Percentiles rank a stretch among this genome's conserved stretches.
Evolutionary conservation across 1,140 invertebrate species (phyloP).

Genomic region (Drosophila pallidifrons): DNA sequence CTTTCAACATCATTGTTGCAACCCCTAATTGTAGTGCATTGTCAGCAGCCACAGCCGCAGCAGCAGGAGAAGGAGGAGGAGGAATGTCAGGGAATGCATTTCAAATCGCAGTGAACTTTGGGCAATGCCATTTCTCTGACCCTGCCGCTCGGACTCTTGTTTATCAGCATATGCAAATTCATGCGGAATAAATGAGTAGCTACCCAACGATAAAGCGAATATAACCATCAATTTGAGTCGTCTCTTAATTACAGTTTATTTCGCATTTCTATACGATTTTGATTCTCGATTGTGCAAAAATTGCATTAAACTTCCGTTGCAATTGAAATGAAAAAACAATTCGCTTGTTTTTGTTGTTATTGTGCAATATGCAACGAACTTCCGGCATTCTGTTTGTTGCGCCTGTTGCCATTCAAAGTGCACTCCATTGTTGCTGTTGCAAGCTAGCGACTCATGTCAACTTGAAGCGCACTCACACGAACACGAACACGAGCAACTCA

Average conservation of each 20-base stretch:
- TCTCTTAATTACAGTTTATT: conserved; percentile 74
- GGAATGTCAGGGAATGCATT: conserved; percentile 49
- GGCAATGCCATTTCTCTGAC: conserved; percentile 46
- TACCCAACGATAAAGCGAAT: conserved; percentile 6
- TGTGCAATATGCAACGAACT: conserved; percentile 36
- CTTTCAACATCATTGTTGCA: conserved; percentile 25
- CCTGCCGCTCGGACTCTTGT: conserved; percentile 8
- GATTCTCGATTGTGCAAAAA: conserved; percentile 44
- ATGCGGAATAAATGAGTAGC: conserved; percentile 66
- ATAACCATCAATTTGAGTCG: conserved; percentile 37
- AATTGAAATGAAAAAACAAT: conserved; percentile 27
- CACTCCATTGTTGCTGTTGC: conserved; percentile 36
- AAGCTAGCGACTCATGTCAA: conserved; percentile 49
- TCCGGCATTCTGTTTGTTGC: conserved; percentile 38
- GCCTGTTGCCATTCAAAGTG: conserved; percentile 29
- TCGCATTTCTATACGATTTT: conserved; percentile 30
- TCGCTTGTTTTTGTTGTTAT: conserved; percentile 32
- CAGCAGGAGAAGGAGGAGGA: background rate
- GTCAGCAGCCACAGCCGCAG: conserved; percentile 26
- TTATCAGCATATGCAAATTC: conserved; percentile 77
- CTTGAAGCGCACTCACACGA: conserved; percentile 57
- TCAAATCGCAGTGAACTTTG: conserved; percentile 35
- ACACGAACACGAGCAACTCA: conserved; percentile 14
- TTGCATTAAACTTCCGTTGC: conserved; percentile 59
- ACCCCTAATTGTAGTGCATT: conserved; percentile 74